These are phyloP conservation scores for Toxostoma redivivum DNA, from an alignment of 2,113 vertebrate species.

Conservation along the genomic window DNA sequence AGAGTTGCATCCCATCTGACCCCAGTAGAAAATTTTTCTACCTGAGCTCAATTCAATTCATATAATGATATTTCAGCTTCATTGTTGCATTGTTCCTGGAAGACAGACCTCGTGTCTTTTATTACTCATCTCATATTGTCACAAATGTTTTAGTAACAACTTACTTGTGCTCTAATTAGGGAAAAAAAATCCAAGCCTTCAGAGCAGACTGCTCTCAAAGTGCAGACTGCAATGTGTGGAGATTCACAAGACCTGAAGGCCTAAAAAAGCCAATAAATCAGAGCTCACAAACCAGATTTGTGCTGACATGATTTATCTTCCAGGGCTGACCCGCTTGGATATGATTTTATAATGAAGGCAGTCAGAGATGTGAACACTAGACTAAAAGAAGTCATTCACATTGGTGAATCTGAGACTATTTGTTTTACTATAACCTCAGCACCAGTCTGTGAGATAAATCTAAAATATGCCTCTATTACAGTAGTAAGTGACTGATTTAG, in stretches of 20 bases:
- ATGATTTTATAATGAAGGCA: conserved; percentile 17
- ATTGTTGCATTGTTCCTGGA: not conserved
- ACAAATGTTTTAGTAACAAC: not conserved
- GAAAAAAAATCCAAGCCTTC: not conserved
- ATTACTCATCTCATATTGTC: not conserved
- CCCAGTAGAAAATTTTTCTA: not conserved
- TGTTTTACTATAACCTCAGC: not conserved
- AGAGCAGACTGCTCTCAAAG: not conserved
- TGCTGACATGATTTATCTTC: conserved; percentile 22
- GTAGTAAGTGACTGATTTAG: not conserved
- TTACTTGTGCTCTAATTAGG: conserved; percentile 3
- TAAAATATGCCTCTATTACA: not conserved
- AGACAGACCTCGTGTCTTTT: not conserved
- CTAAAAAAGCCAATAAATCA: conserved; percentile 26
- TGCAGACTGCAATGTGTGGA: not conserved
- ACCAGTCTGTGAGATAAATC: not conserved
- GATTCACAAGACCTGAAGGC: not conserved
- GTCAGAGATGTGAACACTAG: not conserved
- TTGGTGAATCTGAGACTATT: not conserved
- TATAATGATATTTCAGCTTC: not conserved
- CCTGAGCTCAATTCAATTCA: not conserved
- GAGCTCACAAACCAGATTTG: not conserved
- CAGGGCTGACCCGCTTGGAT: not conserved
- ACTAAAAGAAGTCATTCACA: not conserved
- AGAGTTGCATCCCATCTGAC: not conserved